These are phyloP conservation scores for Delichon dasypus DNA, from an alignment of 2,797 vertebrate species.

Conservation along the genomic window DNA sequence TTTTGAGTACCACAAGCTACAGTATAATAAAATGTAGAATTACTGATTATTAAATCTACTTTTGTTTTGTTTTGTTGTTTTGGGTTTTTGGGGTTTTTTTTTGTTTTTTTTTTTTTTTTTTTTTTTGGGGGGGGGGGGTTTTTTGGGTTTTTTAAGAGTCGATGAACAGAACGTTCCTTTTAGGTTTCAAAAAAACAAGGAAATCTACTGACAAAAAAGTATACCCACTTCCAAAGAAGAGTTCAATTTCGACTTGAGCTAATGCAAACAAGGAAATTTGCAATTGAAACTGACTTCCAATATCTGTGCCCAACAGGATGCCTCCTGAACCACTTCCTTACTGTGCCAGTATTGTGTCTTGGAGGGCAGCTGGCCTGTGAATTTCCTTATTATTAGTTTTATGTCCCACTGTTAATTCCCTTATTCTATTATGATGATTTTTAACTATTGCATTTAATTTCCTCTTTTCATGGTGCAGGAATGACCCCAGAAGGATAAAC, in stretches of 20 bases:
- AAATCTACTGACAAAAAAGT: constrained; percentile 15
- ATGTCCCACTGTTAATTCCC: constrained; percentile 68
- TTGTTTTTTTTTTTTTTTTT: background rate
- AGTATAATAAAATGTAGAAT: constrained; percentile 20
- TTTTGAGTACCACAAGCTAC: background rate
- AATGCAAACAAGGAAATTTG: constrained; percentile 72
- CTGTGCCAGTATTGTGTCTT: constrained; percentile 35
- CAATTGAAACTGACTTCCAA: constrained; percentile 66
- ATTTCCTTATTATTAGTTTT: constrained; percentile 72
- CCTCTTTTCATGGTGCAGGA: constrained; percentile 64
- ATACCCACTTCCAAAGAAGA: constrained; percentile 36
- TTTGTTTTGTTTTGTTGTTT: background rate
- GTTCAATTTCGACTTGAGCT: constrained; percentile 64
- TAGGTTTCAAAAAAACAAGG: constrained; percentile 38
- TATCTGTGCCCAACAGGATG: constrained; percentile 65
- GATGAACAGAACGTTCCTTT: background rate
- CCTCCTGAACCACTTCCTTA: constrained; percentile 66
- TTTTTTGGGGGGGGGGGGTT: no score
- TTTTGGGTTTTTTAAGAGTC: background rate
- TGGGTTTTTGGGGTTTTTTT: no score
- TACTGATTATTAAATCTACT: background rate
- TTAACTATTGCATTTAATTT: constrained; percentile 73
- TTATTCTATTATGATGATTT: constrained; percentile 58
- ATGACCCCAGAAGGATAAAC: constrained; percentile 57
- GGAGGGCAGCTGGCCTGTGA: constrained; percentile 60